These are phyloP conservation scores for Notocelia uddmanniana DNA, from an alignment of 2,888 invertebrate genomes.

Conservation along the genomic window DNA sequence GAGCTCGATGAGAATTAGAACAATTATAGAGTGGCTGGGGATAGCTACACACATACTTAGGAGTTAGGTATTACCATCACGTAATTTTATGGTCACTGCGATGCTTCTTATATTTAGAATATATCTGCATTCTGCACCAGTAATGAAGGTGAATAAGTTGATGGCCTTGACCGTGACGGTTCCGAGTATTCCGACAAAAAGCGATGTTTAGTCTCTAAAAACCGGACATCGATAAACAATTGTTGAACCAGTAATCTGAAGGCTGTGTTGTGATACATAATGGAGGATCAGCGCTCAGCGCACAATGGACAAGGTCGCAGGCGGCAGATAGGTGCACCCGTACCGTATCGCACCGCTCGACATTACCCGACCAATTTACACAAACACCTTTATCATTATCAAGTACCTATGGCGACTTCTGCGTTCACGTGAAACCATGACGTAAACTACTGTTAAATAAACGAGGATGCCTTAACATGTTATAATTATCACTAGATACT, in stretches of 20 bases:
- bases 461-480: constrained; percentile 24
- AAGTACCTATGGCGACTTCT: constrained; percentile 29
- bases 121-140: neutral
- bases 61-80: neutral
- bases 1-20: constrained; percentile 18
- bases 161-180: constrained; percentile 34
- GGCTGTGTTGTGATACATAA: constrained; percentile 30
- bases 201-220: constrained; percentile 27
- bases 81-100: neutral
- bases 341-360: constrained; percentile 28
- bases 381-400: constrained; percentile 42
- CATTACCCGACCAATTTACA: constrained; percentile 22
- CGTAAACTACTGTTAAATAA: constrained; percentile 25
- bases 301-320: constrained; percentile 52
- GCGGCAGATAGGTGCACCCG: constrained; percentile 47
- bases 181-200: constrained; percentile 27
- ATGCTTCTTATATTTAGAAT: neutral
- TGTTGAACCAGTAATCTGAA: constrained; percentile 29
- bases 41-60: neutral
- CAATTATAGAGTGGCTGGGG: constrained; percentile 5
- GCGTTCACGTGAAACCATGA: constrained; percentile 39
- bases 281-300: constrained; percentile 46
- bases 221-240: constrained; percentile 40
- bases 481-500: constrained; percentile 40
- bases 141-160: constrained; percentile 20